Evolutionary conservation across 2,888 invertebrate species (phyloP).

Genomic region (Nemapogon koenigi): DNA sequence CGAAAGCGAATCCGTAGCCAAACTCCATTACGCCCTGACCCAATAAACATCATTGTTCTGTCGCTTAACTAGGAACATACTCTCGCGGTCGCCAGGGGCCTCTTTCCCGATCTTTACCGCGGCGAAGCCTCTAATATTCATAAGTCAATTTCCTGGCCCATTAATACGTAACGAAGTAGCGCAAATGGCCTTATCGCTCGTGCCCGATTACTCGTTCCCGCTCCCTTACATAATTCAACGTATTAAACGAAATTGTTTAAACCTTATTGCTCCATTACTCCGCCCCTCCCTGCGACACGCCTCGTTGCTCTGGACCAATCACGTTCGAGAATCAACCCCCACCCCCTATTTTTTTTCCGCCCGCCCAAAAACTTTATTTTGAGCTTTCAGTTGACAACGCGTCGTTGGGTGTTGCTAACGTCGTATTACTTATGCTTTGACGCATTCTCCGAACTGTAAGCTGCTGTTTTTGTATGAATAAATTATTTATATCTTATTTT

Average conservation of each 20-base stretch:
- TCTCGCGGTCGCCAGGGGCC: constrained; percentile 39
- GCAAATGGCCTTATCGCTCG: constrained; percentile 66
- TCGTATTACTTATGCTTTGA: constrained; percentile 5
- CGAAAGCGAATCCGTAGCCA: constrained; percentile 31
- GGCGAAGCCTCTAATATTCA: constrained; percentile 62
- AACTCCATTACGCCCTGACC: constrained; percentile 56
- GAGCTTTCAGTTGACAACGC: constrained; percentile 30
- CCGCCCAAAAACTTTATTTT: constrained; percentile 24
- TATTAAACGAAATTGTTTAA: constrained; percentile 68
- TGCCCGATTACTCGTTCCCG: constrained; percentile 64
- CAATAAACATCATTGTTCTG: constrained; percentile 59
- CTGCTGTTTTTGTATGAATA: not conserved
- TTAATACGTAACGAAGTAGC: constrained; percentile 66
- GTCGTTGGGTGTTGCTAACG: constrained; percentile 21
- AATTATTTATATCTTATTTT: not conserved
- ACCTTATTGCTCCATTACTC: constrained; percentile 67
- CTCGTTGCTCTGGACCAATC: constrained; percentile 53
- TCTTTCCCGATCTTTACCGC: constrained; percentile 53
- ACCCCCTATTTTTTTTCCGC: constrained; percentile 29
- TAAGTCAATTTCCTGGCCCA: constrained; percentile 66
- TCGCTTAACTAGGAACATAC: constrained; percentile 59
- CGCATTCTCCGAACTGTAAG: too few species aligned
- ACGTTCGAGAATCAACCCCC: constrained; percentile 24
- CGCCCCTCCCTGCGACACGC: constrained; percentile 54
- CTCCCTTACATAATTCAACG: constrained; percentile 66